These are phyloP conservation scores for Tokudaia muenninki DNA, from an alignment of 2,797 vertebrate genomes.

Conservation along the genomic window DNA sequence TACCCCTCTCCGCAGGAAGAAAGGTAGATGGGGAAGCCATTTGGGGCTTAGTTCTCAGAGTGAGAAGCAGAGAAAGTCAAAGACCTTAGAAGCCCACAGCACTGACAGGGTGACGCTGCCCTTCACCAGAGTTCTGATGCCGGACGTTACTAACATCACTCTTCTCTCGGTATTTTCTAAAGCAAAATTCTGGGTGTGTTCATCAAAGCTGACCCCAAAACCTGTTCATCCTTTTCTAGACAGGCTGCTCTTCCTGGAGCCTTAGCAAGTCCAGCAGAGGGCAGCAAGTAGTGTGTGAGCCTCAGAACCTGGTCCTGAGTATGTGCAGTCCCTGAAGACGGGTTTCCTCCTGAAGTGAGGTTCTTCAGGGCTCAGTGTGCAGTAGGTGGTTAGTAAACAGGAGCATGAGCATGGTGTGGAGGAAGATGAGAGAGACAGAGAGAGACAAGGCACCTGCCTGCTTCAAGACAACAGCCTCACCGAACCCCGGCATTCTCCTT, in stretches of 20 bases:
- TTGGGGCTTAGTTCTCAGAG: neutral
- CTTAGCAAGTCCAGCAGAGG: neutral
- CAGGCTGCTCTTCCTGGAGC: neutral
- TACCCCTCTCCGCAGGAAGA: neutral
- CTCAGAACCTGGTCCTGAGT: neutral
- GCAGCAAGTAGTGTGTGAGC: neutral
- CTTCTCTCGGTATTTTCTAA: neutral
- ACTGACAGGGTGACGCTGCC: neutral
- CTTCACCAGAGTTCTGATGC: neutral
- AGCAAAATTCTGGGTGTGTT: neutral
- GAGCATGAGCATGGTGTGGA: neutral
- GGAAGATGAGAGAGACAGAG: neutral
- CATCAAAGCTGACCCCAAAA: neutral
- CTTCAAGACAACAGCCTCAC: accelerated
- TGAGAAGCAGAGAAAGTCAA: neutral
- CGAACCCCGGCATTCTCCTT: neutral
- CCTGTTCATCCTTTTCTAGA: neutral
- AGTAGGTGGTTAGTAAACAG: neutral
- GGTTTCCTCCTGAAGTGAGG: neutral
- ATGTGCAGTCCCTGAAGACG: neutral
- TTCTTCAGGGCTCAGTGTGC: neutral
- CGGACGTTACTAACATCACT: too few species aligned
- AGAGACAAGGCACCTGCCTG: too few species aligned
- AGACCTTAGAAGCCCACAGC: neutral
- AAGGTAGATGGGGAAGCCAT: neutral